Conservation (phyloP, 2,888 invertebrate species). For the Lissonota sp. region DNA sequence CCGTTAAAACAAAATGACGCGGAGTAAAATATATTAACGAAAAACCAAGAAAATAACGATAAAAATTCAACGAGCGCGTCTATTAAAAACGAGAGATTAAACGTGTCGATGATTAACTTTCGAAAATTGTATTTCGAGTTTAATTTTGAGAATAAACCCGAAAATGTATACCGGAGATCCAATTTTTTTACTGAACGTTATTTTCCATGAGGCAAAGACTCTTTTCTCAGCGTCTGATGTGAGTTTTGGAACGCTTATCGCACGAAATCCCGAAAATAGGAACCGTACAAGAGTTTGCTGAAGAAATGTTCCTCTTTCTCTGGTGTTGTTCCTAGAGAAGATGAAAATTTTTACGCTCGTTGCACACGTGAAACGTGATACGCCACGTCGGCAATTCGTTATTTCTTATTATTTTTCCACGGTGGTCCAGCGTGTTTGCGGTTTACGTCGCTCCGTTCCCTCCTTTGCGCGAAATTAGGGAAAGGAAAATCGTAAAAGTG, state of each 20-base stretch:
- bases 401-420: conserved; percentile 50
- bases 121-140: not conserved
- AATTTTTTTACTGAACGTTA: no score
- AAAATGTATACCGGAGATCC: no score
- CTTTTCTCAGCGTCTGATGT: conserved; percentile 3
- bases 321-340: conserved; percentile 46
- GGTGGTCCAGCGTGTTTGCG: not conserved
- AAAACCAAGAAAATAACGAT: conserved; percentile 11
- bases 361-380: conserved; percentile 64
- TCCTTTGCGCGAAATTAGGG: conserved; percentile 54
- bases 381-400: conserved; percentile 57
- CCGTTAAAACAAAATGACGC: not conserved
- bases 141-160: not conserved
- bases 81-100: not conserved
- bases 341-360: conserved; percentile 62
- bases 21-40: conserved; percentile 19
- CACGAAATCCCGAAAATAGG: no score
- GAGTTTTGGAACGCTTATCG: no score
- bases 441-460: not conserved
- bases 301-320: conserved; percentile 17
- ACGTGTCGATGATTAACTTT: no score
- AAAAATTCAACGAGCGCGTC: conserved; percentile 20
- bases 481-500: conserved; percentile 57
- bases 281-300: no score
- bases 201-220: conserved; percentile 11